These are phyloP conservation scores for Bubo blakistoni DNA, from an alignment of 2,113 vertebrate species.

Conservation along the genomic window DNA sequence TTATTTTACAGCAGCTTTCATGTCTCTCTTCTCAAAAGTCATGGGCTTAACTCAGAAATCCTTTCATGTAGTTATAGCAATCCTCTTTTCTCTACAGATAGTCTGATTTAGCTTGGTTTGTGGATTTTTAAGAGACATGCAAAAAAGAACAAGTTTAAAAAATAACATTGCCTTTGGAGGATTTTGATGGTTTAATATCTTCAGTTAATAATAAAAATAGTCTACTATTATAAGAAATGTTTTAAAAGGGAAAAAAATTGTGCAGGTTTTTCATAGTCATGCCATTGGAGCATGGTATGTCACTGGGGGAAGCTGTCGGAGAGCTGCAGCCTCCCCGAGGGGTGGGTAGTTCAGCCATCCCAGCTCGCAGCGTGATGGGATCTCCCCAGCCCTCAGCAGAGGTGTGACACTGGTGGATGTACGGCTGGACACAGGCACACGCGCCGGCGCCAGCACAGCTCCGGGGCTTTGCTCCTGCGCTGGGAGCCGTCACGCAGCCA, in stretches of 20 bases:
- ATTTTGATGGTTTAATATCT: neutral
- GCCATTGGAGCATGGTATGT: neutral
- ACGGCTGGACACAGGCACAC: neutral
- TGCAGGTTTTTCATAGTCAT: neutral
- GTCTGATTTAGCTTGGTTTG: neutral
- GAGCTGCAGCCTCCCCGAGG: neutral
- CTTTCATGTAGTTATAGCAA: neutral
- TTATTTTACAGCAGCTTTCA: neutral
- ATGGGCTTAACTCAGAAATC: neutral
- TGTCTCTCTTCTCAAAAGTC: neutral
- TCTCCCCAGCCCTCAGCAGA: neutral
- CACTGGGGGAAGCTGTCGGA: neutral
- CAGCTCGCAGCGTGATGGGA: accelerated
- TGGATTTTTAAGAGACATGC: neutral
- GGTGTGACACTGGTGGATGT: neutral
- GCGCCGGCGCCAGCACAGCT: accelerated
- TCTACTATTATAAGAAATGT: neutral
- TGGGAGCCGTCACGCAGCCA: accelerated
- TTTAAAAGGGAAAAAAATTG: neutral
- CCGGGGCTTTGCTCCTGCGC: neutral
- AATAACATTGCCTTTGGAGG: neutral
- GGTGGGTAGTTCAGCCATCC: neutral
- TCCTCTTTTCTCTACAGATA: neutral
- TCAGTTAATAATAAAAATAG: neutral
- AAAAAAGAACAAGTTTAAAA: neutral